Conservation (phyloP, 1,140 invertebrate species). For the Pseudomyrmex pallidus region DNA sequence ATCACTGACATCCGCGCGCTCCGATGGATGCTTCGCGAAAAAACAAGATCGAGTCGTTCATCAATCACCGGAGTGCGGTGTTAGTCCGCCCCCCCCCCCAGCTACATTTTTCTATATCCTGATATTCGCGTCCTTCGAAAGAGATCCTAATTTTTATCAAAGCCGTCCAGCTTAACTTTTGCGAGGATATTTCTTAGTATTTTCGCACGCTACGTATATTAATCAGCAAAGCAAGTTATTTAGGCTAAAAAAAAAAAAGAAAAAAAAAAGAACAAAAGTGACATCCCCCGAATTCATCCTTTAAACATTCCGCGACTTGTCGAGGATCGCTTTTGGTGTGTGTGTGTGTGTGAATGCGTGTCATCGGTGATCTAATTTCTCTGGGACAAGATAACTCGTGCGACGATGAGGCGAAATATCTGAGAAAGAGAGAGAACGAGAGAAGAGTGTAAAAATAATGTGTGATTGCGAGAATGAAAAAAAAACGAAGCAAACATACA, state of each 20-base stretch:
- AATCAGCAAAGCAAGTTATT: conserved; percentile 73
- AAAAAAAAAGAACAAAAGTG: conserved; percentile 11
- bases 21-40: conserved; percentile 5
- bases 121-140: conserved; percentile 81
- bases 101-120: conserved; percentile 69
- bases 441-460: conserved; percentile 16
- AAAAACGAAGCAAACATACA: conserved; percentile 12
- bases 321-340: conserved; percentile 56
- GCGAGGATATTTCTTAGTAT: conserved; percentile 85
- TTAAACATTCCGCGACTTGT: conserved; percentile 49
- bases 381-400: conserved; percentile 42
- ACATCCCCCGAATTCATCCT: conserved; percentile 67
- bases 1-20: neutral
- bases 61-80: conserved; percentile 6
- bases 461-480: neutral
- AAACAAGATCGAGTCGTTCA: neutral
- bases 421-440: neutral
- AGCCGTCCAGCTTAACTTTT: conserved; percentile 85
- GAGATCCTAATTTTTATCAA: conserved; percentile 85
- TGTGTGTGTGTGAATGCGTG: conserved; percentile 50
- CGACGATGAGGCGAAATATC: conserved; percentile 22
- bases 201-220: conserved; percentile 82
- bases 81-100: neutral
- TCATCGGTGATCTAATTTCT: conserved; percentile 36
- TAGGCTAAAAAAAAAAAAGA: conserved; percentile 60